Conservation (phyloP, 2,888 invertebrate species). For the Dione juno region DNA sequence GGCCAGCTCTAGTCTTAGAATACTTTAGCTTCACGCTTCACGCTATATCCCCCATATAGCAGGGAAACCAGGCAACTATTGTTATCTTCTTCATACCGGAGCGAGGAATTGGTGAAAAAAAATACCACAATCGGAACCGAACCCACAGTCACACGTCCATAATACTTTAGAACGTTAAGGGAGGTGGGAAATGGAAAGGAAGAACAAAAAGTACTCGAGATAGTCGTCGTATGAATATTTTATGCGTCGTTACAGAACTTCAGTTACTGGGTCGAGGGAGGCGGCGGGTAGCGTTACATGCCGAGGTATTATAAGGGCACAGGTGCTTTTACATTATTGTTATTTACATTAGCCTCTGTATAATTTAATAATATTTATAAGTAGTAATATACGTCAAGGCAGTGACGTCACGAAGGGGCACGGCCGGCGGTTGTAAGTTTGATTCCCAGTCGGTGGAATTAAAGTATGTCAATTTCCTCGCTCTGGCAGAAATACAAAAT, state of each 20-base stretch:
- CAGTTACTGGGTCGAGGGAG: background rate
- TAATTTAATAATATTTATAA: too few relatives aligned
- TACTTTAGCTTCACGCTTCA: too few relatives aligned
- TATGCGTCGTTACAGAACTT: conserved; percentile 4
- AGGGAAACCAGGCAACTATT: too few relatives aligned
- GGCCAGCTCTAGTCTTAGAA: too few relatives aligned
- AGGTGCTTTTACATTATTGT: conserved; percentile 2
- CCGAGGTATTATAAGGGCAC: background rate
- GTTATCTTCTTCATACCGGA: background rate
- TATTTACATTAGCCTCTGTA: background rate
- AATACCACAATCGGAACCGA: background rate
- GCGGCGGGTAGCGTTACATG: background rate
- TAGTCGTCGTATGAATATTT: background rate
- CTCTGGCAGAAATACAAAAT: too few relatives aligned
- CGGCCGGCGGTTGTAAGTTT: too few relatives aligned
- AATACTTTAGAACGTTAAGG: background rate
- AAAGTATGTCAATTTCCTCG: too few relatives aligned
- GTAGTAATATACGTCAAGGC: too few relatives aligned
- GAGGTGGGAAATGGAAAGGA: background rate
- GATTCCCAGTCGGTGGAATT: too few relatives aligned
- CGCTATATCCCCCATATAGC: too few relatives aligned
- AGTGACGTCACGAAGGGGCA: too few relatives aligned
- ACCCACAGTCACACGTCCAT: background rate
- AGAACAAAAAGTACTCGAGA: background rate
- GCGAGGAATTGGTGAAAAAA: too few relatives aligned